Evolutionary conservation across 1,140 invertebrate species (phyloP), one percentile per base, ranked within the genome.

Genomic region (Colletes gigas): DNA sequence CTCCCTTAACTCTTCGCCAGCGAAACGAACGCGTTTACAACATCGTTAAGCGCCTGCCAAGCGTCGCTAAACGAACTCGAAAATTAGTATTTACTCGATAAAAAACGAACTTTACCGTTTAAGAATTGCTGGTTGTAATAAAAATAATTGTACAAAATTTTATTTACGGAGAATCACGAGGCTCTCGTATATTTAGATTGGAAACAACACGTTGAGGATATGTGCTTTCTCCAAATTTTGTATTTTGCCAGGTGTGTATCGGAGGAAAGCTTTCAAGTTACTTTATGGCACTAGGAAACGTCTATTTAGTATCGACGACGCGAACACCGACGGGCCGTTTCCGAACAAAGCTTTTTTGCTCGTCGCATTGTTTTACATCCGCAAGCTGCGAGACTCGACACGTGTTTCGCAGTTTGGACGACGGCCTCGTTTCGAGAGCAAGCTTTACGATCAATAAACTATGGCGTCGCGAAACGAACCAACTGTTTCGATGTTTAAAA

Each of bases 311-410:
- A 21, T 76, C 50, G 17, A 8, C 41, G 8, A 7, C 15, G 39
- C 5, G 30, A 52, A n/a, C 15, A 39, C 21, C 39, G 39, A 69
- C 30, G 39, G 14, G 4, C 50, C 8, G n/a, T 44, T 66, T 39
- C 39, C 50, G 7, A 12, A 3, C 0, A 9, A 14, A n/a, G 62
- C 9, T 19, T 55, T 55, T 50, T 30, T 44, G 10, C 15, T 4
- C 21, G n/a, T 76, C 47, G 41, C 54, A 68, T 76, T 57, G 65
- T 68, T 76, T 76, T 68, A n/a, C 63, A 76, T 76, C 39, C 50
- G 15, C 41, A 39, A 10, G 19, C 59, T 47, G 5, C 10, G 10
- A 57, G 19, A 50, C 8, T 8, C 15, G 74, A 68, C 63, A 76
- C 74, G 41, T 59, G 65, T 59, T 47, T 17, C 65, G 19, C 74